phyloP scores from a whole-genome alignment of 2,797 vertebrate genomes.

The Catamblyrhynchus diadema region DNA sequence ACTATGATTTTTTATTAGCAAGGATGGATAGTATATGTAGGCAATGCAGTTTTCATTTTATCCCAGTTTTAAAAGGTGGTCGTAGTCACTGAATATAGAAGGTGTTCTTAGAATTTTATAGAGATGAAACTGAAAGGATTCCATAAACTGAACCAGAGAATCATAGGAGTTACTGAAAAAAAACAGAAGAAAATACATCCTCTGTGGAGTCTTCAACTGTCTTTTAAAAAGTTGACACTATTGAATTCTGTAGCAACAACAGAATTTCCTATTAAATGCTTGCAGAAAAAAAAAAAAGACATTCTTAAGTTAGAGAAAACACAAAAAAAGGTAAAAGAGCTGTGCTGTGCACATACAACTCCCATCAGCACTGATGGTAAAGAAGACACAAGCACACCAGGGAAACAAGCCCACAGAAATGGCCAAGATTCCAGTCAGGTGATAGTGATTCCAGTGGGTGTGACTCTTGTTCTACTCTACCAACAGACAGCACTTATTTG shows the following conservation, averaged over 20 bases:
- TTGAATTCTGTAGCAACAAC: not conserved
- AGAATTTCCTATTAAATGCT: not conserved
- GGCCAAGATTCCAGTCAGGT: not conserved
- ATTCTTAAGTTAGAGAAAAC: not conserved
- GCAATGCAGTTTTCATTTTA: not conserved
- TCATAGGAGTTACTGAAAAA: not conserved
- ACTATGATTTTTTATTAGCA: not conserved
- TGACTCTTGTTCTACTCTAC: not conserved
- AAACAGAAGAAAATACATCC: not conserved
- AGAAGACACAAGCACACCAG: not conserved
- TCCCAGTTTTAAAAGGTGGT: not conserved
- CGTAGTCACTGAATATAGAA: not conserved
- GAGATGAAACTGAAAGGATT: not conserved
- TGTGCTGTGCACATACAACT: not conserved
- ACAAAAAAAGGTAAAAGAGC: not conserved
- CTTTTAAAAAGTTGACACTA: not conserved
- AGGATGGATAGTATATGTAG: not conserved
- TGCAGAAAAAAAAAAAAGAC: not conserved
- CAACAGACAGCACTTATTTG: not conserved
- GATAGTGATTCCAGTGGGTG: too few relatives aligned
- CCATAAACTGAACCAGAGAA: not conserved
- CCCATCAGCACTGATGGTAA: not conserved
- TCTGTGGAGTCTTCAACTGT: not conserved
- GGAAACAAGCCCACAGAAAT: not conserved
- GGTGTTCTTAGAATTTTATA: not conserved